Percentiles rank a stretch among this genome's conserved stretches.
phyloP scores from a whole-genome alignment of 1,140 invertebrate genomes.

The Aplysia californica region DNA sequence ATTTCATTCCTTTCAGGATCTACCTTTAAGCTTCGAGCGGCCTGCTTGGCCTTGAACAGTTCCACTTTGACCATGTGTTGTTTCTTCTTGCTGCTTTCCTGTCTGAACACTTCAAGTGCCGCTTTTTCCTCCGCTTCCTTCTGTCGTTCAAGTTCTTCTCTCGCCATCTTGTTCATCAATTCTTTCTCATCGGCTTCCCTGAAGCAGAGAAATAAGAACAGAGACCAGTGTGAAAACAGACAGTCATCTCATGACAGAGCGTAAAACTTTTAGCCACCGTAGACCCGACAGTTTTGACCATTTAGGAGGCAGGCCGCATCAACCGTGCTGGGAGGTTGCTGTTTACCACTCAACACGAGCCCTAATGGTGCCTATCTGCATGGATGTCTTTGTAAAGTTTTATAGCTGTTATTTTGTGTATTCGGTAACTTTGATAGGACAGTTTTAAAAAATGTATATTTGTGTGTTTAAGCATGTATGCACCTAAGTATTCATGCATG shows the following conservation, averaged over 20 bases:
- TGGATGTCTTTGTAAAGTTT: no score
- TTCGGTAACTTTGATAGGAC: no score
- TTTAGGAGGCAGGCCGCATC: no score
- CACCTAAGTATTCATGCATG: no score
- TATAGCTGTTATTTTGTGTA: no score
- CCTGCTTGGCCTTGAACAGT: conserved; percentile 20
- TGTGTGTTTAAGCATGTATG: no score
- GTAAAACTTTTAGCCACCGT: not conserved
- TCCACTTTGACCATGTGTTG: conserved; percentile 11
- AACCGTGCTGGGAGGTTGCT: no score
- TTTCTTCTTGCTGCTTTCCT: conserved; percentile 12
- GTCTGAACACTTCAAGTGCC: conserved; percentile 17
- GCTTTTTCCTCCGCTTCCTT: conserved; percentile 28
- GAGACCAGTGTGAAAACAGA: not conserved
- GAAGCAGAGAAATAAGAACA: conserved; percentile 2
- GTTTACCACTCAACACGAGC: no score
- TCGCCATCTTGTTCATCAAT: conserved; percentile 38
- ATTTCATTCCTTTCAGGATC: no score
- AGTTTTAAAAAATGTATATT: no score
- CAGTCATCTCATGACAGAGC: not conserved
- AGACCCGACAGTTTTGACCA: no score
- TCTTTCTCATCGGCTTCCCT: conserved; percentile 44
- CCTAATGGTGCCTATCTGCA: no score
- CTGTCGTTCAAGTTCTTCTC: conserved; percentile 43
- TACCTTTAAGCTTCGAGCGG: conserved; percentile 17